Conservation (phyloP, 1,140 invertebrate genomes). For the Temnothorax longispinosus region DNA sequence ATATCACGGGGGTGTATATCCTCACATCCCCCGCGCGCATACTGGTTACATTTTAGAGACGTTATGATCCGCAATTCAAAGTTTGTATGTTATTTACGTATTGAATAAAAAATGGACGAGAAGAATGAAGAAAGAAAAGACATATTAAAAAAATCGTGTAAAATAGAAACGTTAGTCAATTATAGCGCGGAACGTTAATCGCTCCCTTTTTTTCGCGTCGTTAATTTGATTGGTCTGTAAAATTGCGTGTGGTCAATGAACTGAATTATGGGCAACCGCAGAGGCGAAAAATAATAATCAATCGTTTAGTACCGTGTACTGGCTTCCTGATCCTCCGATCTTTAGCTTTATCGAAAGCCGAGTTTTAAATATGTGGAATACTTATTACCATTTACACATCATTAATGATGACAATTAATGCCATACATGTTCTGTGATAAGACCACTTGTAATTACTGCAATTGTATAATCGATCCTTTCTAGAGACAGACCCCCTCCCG, state of each 20-base stretch:
- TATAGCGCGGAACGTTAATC: slow-evolving; percentile 80
- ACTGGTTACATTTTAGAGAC: slow-evolving; percentile 29
- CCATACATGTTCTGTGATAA: slow-evolving; percentile 88
- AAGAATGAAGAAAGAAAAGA: slow-evolving; percentile 50
- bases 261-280: slow-evolving; percentile 85
- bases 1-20: slow-evolving; percentile 69
- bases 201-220: slow-evolving; percentile 71
- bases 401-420: slow-evolving; percentile 85
- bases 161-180: slow-evolving; percentile 84
- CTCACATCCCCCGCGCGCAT: background rate
- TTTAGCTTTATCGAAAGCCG: slow-evolving; percentile 81
- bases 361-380: slow-evolving; percentile 79
- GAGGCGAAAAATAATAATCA: slow-evolving; percentile 77
- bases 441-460: slow-evolving; percentile 85
- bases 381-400: slow-evolving; percentile 79
- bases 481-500: slow-evolving; percentile 45
- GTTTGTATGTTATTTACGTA: slow-evolving; percentile 47
- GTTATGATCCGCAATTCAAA: slow-evolving; percentile 42
- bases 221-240: slow-evolving; percentile 64
- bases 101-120: slow-evolving; percentile 43
- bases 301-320: slow-evolving; percentile 83
- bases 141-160: slow-evolving; percentile 78
- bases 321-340: slow-evolving; percentile 84
- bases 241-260: slow-evolving; percentile 67
- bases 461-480: slow-evolving; percentile 81